A percentile compares a stretch with the other conserved stretches of the same genome.
These are phyloP conservation scores for Lasioglossum figueresi DNA, from an alignment of 2,888 invertebrate species.

Conservation along the genomic window DNA sequence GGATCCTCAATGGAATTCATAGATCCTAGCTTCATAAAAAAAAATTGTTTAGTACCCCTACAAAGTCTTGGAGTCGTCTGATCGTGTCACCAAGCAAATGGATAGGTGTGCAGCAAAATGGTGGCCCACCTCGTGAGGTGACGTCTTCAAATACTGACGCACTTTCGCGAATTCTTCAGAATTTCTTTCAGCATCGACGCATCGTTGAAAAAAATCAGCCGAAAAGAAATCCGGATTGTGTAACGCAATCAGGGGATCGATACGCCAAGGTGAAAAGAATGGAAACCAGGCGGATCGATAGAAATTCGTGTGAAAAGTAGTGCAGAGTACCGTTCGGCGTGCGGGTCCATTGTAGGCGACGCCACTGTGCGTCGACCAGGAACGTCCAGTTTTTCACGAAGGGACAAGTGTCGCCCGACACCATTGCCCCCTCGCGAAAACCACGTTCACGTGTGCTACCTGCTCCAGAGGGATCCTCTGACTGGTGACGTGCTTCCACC, in stretches of 20 bases:
- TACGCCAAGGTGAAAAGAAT: not conserved
- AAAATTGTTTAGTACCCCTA: not conserved
- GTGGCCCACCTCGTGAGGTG: not conserved
- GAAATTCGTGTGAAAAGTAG: not conserved
- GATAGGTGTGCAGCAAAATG: not conserved
- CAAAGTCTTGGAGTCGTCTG: not conserved
- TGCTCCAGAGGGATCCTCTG: constrained; percentile 61
- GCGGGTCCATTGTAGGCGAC: constrained; percentile 54
- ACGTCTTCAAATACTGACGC: not conserved
- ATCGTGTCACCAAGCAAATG: not conserved
- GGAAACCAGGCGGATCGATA: not conserved
- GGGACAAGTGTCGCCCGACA: constrained; percentile 82
- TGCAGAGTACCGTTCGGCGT: not conserved
- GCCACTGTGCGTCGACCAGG: constrained; percentile 70
- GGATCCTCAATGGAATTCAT: not conserved
- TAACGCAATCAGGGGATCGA: not conserved
- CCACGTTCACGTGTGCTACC: constrained; percentile 72
- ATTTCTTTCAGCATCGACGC: not conserved
- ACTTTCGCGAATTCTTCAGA: not conserved
- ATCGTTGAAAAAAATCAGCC: not conserved
- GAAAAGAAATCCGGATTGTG: not conserved
- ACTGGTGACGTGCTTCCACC: constrained; percentile 59
- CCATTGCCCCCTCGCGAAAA: constrained; percentile 78
- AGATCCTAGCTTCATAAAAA: not conserved
- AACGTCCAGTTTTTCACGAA: constrained; percentile 82